Evolutionary conservation across 1,140 invertebrate species (phyloP).

Genomic region (Drosophila equinoxialis): DNA sequence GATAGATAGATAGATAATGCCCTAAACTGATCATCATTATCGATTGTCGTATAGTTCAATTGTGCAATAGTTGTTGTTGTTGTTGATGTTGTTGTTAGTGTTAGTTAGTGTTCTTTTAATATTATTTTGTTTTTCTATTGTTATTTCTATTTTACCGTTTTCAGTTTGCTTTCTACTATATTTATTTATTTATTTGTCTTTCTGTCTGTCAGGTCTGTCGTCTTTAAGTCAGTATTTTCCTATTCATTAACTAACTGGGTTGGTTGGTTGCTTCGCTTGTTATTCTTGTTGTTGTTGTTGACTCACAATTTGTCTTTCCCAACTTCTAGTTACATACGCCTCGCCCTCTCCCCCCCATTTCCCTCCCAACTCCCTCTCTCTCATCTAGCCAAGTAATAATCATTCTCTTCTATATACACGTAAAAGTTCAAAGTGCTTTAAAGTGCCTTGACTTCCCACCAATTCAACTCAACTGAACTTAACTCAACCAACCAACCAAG

Average conservation of each 20-base stretch:
- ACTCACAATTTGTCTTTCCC: conserved; percentile 37
- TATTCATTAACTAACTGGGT: conserved; percentile 52
- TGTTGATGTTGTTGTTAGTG: background rate
- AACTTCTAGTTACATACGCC: conserved; percentile 7
- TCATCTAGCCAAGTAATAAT: conserved; percentile 11
- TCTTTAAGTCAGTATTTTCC: conserved; percentile 31
- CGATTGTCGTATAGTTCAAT: background rate
- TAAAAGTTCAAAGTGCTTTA: conserved; percentile 67
- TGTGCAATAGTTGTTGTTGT: conserved; percentile 20
- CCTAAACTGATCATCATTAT: conserved; percentile 41
- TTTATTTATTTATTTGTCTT: conserved; percentile 35
- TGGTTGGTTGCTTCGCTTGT: background rate
- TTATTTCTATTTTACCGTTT: conserved; percentile 26
- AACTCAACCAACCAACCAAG: conserved; percentile 2
- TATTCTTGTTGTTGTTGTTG: background rate
- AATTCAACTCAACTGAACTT: conserved; percentile 13
- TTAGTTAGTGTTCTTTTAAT: background rate
- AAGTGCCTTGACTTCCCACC: conserved; percentile 73
- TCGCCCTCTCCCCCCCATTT: background rate
- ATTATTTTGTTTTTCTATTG: background rate
- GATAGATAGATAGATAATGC: conserved; percentile 24
- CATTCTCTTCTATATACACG: conserved; percentile 20
- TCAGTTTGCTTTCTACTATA: conserved; percentile 17
- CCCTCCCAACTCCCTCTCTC: background rate
- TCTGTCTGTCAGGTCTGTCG: conserved; percentile 11